Percentiles rank a stretch among this genome's conserved stretches.
Evolutionary conservation across 2,888 invertebrate genomes (phyloP).

Genomic region (Maniola hyperantus): DNA sequence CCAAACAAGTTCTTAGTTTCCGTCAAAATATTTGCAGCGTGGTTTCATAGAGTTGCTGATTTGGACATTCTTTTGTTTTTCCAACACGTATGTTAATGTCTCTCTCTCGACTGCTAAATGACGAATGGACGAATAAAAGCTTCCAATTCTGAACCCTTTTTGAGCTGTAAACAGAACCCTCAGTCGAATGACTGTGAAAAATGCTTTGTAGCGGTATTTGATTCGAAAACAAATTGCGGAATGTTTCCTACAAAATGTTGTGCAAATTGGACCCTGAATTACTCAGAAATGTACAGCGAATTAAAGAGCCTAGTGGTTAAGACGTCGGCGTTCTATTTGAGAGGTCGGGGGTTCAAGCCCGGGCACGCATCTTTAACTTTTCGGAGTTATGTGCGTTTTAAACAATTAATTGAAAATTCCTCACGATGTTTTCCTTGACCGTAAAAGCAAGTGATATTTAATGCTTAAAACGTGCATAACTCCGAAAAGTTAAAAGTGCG

Average conservation of each 20-base stretch:
- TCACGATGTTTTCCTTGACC: too few species aligned
- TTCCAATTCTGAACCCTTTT: slow-evolving; percentile 8
- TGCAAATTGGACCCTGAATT: not conserved
- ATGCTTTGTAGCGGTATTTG: slow-evolving; percentile 14
- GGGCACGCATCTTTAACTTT: too few species aligned
- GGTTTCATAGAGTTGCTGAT: not conserved
- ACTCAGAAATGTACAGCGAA: not conserved
- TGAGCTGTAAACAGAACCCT: not conserved
- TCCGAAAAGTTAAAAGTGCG: too few species aligned
- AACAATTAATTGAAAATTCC: too few species aligned
- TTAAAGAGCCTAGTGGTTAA: too few species aligned
- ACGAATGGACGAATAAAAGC: slow-evolving; percentile 3
- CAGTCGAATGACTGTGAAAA: slow-evolving; percentile 1
- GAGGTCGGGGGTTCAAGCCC: too few species aligned
- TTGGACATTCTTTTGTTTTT: not conserved
- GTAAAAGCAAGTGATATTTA: too few species aligned
- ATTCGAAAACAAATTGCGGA: slow-evolving; percentile 3
- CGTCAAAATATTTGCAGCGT: not conserved
- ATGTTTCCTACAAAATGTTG: not conserved
- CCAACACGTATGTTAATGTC: not conserved
- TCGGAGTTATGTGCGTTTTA: too few species aligned
- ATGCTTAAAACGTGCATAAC: too few species aligned
- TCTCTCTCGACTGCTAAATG: not conserved
- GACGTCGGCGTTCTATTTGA: too few species aligned
- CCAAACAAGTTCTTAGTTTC: not conserved